These are phyloP conservation scores for Lepidochrysops patricia DNA, from an alignment of 2,888 invertebrate species.

Conservation along the genomic window DNA sequence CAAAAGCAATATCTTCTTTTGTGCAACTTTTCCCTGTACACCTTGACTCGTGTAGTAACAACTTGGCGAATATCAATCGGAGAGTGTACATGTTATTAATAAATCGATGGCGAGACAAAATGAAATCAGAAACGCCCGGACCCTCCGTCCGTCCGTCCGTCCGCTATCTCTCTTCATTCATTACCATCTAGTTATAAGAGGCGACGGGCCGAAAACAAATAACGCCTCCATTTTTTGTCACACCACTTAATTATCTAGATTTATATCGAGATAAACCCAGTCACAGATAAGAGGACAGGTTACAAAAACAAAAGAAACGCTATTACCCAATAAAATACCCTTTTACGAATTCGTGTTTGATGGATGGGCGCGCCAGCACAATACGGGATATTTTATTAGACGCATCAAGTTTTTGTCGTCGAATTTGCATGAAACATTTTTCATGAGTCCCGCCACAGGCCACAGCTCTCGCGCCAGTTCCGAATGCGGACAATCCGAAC, in stretches of 20 bases:
- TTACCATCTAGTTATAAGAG: constrained; percentile 71
- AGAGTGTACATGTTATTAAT: neutral
- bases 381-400: constrained; percentile 21
- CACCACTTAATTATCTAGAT: constrained; percentile 71
- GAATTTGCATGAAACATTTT: constrained; percentile 11
- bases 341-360: constrained; percentile 31
- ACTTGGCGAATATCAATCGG: neutral
- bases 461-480: neutral
- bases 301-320: constrained; percentile 30
- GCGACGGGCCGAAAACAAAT: constrained; percentile 69
- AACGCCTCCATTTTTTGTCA: constrained; percentile 71
- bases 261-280: constrained; percentile 66
- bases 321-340: constrained; percentile 29
- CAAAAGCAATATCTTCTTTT: no score
- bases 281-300: constrained; percentile 31
- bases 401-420: constrained; percentile 15
- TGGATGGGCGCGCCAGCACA: constrained; percentile 28
- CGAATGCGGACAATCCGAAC: neutral
- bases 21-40: no score
- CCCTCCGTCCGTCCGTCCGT: constrained; percentile 52
- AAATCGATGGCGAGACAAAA: constrained; percentile 33
- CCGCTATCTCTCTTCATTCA: constrained; percentile 71
- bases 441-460: neutral
- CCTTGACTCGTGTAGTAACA: no score
- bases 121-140: constrained; percentile 47